These are phyloP conservation scores for Sinohyriopsis cumingii DNA, from an alignment of 2,888 invertebrate species.

Conservation along the genomic window DNA sequence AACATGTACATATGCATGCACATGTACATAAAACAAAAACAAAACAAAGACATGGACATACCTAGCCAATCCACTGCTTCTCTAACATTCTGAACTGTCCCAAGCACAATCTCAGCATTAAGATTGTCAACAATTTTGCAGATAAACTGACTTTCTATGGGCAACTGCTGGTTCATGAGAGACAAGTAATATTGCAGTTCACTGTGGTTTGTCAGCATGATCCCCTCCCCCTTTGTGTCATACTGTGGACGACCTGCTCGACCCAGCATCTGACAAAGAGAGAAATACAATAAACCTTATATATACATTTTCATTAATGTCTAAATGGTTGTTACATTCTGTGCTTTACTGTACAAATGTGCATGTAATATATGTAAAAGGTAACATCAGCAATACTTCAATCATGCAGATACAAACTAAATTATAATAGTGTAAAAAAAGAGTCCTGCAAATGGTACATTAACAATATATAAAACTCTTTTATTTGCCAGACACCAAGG, in stretches of 20 bases:
- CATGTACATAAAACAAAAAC: too few species aligned
- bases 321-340: too few species aligned
- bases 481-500: too few species aligned
- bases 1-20: too few species aligned
- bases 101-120: slow-evolving; percentile 97
- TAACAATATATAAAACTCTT: too few species aligned
- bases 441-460: too few species aligned
- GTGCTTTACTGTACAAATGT: too few species aligned
- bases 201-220: slow-evolving; percentile 98
- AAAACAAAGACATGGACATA: slow-evolving; percentile 28
- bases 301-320: not conserved
- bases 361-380: too few species aligned
- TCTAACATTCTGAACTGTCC: slow-evolving; percentile 90
- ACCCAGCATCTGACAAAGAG: slow-evolving; percentile 85
- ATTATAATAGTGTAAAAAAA: not conserved
- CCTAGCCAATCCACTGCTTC: slow-evolving; percentile 94
- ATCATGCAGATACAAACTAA: not conserved
- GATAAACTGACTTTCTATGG: slow-evolving; percentile 97
- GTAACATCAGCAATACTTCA: not conserved
- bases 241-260: slow-evolving; percentile 98
- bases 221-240: slow-evolving; percentile 96
- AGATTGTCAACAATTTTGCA: slow-evolving; percentile 95
- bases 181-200: slow-evolving; percentile 99
- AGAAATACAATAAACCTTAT: not conserved
- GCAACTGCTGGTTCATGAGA: slow-evolving; percentile 96